Conservation (phyloP, 2,888 invertebrate species). For the Platycnemis pennipes region DNA sequence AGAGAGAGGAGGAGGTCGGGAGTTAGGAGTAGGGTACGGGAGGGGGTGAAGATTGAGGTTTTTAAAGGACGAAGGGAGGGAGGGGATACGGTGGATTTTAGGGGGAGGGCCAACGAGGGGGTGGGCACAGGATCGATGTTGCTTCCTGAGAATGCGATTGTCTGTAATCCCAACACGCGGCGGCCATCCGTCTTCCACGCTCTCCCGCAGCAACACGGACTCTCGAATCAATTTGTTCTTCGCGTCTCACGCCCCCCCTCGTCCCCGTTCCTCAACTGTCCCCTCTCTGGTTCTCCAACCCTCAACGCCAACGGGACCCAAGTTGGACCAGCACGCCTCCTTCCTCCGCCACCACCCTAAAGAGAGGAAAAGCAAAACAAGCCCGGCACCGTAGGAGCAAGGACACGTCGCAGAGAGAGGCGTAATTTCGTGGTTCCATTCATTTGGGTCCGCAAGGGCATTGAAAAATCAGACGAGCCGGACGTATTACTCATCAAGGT, state of each 20-base stretch:
- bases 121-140: not conserved
- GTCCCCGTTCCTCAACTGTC: not conserved
- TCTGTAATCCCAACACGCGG: conserved; percentile 35
- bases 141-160: conserved; percentile 21
- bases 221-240: conserved; percentile 18
- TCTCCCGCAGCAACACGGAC: not conserved
- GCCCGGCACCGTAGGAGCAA: too few species aligned
- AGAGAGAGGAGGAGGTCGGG: too few species aligned
- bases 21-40: too few species aligned
- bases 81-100: too few species aligned
- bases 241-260: not conserved
- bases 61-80: too few species aligned
- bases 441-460: too few species aligned
- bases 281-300: too few species aligned
- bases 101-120: not conserved
- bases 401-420: too few species aligned
- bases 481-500: too few species aligned
- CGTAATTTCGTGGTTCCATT: too few species aligned
- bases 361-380: not conserved
- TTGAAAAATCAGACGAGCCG: too few species aligned
- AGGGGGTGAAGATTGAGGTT: too few species aligned
- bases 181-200: conserved; percentile 12
- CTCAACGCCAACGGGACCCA: not conserved
- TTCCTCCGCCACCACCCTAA: not conserved
- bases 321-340: not conserved